A percentile compares a stretch with the other conserved stretches of the same genome.
Conservation (phyloP, 92 coral and sea anemone species). For the Palythoa heliodiscus region DNA sequence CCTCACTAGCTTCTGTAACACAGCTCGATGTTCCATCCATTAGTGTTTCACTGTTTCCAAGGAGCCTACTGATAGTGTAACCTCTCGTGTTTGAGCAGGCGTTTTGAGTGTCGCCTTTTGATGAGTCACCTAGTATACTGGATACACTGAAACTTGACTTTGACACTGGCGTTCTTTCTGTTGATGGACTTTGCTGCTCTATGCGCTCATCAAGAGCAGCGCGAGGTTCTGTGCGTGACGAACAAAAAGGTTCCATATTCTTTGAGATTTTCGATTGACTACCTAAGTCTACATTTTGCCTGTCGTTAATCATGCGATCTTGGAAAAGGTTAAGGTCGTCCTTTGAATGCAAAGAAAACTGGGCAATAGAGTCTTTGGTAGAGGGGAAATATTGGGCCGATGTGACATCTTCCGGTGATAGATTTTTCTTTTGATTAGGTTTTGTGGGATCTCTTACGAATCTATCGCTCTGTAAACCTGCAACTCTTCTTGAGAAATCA, state of each 20-base stretch:
- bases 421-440: slow-evolving; percentile 11
- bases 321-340: not conserved
- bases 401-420: slow-evolving; percentile 33
- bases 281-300: not conserved
- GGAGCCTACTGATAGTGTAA: slow-evolving; percentile 76
- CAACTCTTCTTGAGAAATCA: slow-evolving; percentile 1
- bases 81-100: slow-evolving; percentile 54
- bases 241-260: not conserved
- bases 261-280: not conserved
- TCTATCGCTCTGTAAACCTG: not conserved
- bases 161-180: slow-evolving; percentile 21
- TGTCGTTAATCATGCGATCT: not conserved
- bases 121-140: slow-evolving; percentile 66
- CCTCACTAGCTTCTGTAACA: slow-evolving; percentile 39
- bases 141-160: slow-evolving; percentile 78
- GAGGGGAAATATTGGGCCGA: slow-evolving; percentile 20
- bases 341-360: not conserved
- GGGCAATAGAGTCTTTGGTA: slow-evolving; percentile 22
- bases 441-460: not conserved
- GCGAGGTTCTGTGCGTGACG: not conserved
- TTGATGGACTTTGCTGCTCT: not conserved
- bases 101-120: slow-evolving; percentile 30
- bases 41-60: slow-evolving; percentile 47
- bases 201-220: not conserved
- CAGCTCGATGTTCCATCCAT: slow-evolving; percentile 1